Percentiles rank a stretch among this genome's conserved stretches.
phyloP scores from a whole-genome alignment of 2,113 vertebrate genomes.

The Mustelus asterias region DNA sequence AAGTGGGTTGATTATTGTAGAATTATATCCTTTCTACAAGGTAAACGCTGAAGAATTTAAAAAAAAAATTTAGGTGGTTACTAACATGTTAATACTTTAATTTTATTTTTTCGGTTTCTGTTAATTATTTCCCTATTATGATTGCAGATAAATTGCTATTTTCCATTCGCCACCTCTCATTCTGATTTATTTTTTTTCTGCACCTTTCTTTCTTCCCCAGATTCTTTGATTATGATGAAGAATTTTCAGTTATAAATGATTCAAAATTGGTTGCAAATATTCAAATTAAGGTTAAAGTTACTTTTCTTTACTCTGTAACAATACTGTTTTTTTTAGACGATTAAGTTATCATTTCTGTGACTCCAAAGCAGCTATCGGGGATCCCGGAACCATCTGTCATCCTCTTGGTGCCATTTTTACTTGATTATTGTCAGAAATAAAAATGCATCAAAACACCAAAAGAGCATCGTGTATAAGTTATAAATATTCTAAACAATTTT shows the following conservation, averaged over 20 bases:
- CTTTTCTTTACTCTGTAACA: not conserved
- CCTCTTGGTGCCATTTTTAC: not conserved
- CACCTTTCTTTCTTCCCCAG: not conserved
- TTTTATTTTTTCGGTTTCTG: not conserved
- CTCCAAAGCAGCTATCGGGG: not conserved
- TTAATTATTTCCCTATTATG: not conserved
- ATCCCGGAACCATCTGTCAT: not conserved
- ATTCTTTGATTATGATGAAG: not conserved
- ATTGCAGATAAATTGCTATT: not conserved
- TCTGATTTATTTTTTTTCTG: not conserved
- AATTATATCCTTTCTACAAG: not conserved
- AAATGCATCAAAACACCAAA: not conserved
- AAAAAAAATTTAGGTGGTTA: not conserved
- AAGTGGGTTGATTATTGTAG: not conserved
- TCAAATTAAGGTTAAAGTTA: not conserved
- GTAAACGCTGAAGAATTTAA: not conserved
- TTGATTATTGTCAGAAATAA: not conserved
- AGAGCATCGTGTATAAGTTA: not conserved
- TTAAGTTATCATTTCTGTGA: not conserved
- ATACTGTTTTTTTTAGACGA: not conserved
- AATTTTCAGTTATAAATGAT: not conserved
- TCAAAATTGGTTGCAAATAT: conserved; percentile 1
- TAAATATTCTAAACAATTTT: not conserved
- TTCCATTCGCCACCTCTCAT: not conserved
- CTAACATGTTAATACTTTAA: not conserved